Evolutionary conservation across 2,113 vertebrate genomes (phyloP).

Genomic region (Pongo abelii): DNA sequence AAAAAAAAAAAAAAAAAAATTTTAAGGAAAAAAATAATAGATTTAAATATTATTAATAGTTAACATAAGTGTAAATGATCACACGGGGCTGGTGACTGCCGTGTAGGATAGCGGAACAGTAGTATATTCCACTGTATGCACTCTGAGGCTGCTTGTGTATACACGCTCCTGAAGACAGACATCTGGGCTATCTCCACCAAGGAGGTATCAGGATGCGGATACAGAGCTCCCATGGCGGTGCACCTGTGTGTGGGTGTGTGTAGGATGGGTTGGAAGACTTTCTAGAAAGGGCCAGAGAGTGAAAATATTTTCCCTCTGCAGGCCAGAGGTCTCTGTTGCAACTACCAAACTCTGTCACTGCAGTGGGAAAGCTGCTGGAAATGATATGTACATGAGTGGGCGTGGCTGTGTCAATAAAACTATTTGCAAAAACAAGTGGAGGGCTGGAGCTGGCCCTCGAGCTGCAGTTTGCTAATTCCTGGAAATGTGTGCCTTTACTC

Average conservation of each 20-base stretch:
- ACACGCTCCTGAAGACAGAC: neutral
- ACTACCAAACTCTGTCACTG: neutral
- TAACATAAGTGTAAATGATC: neutral
- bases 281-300: neutral
- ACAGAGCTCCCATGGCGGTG: neutral
- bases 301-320: neutral
- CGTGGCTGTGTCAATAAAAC: neutral
- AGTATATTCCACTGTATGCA: neutral
- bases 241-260: neutral
- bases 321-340: too few species aligned
- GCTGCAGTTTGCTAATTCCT: too few species aligned
- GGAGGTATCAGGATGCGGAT: neutral
- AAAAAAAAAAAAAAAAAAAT: too few species aligned
- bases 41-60: neutral
- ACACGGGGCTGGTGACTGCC: neutral
- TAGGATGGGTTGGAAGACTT: neutral
- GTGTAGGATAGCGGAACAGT: neutral
- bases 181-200: neutral
- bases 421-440: neutral
- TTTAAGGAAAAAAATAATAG: neutral
- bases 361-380: neutral
- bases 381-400: accelerated
- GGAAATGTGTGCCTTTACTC: neutral
- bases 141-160: neutral
- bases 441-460: neutral